These are phyloP conservation scores for Baronia brevicornis DNA, from an alignment of 2,888 invertebrate species.

Conservation along the genomic window DNA sequence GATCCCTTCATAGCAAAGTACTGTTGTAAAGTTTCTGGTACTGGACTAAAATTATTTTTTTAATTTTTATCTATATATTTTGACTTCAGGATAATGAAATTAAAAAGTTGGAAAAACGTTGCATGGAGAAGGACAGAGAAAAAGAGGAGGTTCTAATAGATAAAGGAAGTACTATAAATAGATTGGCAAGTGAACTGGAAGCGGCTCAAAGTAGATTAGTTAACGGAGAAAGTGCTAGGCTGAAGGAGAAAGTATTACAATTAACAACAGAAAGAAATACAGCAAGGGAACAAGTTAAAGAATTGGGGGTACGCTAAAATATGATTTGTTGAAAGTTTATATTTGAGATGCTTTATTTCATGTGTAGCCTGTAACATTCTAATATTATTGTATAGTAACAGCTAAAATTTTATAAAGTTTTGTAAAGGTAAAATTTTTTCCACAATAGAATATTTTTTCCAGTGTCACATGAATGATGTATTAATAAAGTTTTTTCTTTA, in stretches of 20 bases:
- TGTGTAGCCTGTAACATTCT: neutral
- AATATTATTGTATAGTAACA: too few species aligned
- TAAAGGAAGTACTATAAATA: constrained; percentile 78
- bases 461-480: too few species aligned
- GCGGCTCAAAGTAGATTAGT: constrained; percentile 74
- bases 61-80: neutral
- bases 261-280: constrained; percentile 64
- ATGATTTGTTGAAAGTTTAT: neutral
- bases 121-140: constrained; percentile 73
- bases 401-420: too few species aligned
- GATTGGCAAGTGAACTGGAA: constrained; percentile 75
- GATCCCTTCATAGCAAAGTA: too few species aligned
- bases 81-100: constrained; percentile 62
- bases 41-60: neutral
- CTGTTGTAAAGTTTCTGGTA: neutral
- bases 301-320: constrained; percentile 48
- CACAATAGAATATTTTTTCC: too few species aligned
- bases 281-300: constrained; percentile 69
- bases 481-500: too few species aligned
- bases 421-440: too few species aligned
- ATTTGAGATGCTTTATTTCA: neutral
- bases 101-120: constrained; percentile 68
- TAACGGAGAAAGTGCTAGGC: constrained; percentile 42
- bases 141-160: constrained; percentile 78
- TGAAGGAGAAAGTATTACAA: constrained; percentile 64